These are phyloP conservation scores for Zaprionus ornatus DNA, from an alignment of 1,140 invertebrate species.

Conservation along the genomic window DNA sequence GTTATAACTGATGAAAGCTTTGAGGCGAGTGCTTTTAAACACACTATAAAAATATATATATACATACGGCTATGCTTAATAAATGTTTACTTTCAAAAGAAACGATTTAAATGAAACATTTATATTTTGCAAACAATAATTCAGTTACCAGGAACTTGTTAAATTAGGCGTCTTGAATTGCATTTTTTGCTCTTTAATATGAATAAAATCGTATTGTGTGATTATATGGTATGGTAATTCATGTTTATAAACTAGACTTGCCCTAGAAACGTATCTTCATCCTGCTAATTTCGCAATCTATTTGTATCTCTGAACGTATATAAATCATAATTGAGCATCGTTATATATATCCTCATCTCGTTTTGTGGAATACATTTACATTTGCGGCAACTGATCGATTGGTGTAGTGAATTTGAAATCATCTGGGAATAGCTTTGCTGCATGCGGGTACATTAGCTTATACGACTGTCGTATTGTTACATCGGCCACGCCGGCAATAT, in stretches of 20 bases:
- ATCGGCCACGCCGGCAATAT: slow-evolving; percentile 99
- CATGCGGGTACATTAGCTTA: slow-evolving; percentile 98
- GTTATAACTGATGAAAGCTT: slow-evolving; percentile 37
- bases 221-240: slow-evolving; percentile 51
- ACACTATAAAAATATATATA: slow-evolving; percentile 30
- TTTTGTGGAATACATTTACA: slow-evolving; percentile 84
- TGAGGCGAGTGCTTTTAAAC: slow-evolving; percentile 48
- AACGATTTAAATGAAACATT: not conserved
- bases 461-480: slow-evolving; percentile 99
- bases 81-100: slow-evolving; percentile 14
- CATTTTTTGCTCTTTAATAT: slow-evolving; percentile 24
- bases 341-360: slow-evolving; percentile 2
- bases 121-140: not conserved
- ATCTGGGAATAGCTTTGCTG: slow-evolving; percentile 95
- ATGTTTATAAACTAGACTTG: slow-evolving; percentile 32
- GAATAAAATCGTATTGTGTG: slow-evolving; percentile 67
- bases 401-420: slow-evolving; percentile 98
- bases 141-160: not conserved
- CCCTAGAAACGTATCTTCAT: slow-evolving; percentile 24
- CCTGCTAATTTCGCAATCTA: slow-evolving; percentile 16
- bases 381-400: slow-evolving; percentile 96
- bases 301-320: slow-evolving; percentile 18
- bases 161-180: slow-evolving; percentile 22
- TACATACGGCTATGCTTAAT: slow-evolving; percentile 33
- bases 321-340: slow-evolving; percentile 57